These are phyloP conservation scores for Psephotus haematonotus DNA, from an alignment of 2,113 vertebrate genomes.

Conservation along the genomic window DNA sequence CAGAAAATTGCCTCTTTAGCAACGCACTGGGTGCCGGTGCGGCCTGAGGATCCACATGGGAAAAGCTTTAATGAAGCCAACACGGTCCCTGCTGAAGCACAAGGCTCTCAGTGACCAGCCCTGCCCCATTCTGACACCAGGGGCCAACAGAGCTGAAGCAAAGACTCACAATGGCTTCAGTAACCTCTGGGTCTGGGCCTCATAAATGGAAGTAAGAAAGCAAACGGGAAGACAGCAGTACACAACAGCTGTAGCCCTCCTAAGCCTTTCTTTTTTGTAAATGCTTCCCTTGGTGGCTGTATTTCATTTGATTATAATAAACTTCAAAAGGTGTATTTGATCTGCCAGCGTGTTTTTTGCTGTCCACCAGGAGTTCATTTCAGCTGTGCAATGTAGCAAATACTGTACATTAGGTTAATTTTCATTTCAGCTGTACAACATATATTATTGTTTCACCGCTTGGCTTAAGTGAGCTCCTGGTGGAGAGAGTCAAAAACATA, in stretches of 20 bases:
- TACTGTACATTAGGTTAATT: slow-evolving; percentile 38
- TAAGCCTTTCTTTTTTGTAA: slow-evolving; percentile 16
- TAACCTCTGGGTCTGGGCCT: not conserved
- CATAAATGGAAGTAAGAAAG: not conserved
- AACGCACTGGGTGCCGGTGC: not conserved
- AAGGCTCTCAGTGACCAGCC: not conserved
- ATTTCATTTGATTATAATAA: slow-evolving; percentile 47
- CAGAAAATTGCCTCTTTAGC: not conserved
- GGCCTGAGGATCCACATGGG: not conserved
- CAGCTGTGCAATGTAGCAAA: slow-evolving; percentile 28
- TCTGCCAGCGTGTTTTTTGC: slow-evolving; percentile 44
- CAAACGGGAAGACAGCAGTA: not conserved
- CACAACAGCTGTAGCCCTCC: slow-evolving; percentile 13
- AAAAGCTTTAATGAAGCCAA: not conserved
- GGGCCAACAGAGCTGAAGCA: not conserved
- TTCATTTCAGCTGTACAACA: slow-evolving; percentile 35
- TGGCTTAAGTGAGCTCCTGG: slow-evolving; percentile 25
- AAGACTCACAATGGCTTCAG: not conserved
- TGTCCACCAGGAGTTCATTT: slow-evolving; percentile 51
- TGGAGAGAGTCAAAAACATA: slow-evolving; percentile 53
- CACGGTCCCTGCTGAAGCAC: not conserved
- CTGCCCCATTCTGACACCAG: not conserved
- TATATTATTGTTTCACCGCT: not conserved
- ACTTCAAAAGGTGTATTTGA: slow-evolving; percentile 58
- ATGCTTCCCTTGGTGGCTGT: slow-evolving; percentile 20